Evolutionary conservation across 2,888 invertebrate genomes (phyloP).

Genomic region (Chymomyza caudatula): DNA sequence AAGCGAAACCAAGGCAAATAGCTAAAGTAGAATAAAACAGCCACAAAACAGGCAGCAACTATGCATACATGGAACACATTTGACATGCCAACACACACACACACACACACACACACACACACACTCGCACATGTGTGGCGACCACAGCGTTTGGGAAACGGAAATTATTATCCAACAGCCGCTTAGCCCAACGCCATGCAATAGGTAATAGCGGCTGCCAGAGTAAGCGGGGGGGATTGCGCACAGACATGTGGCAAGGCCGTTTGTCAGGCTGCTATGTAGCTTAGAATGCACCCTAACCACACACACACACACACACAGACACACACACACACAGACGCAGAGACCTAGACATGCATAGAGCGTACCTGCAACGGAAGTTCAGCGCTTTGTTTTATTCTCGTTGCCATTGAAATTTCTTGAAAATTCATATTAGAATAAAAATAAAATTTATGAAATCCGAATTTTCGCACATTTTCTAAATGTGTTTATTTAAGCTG

Average conservation of each 20-base stretch:
- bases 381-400: conserved; percentile 27
- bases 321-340: background rate
- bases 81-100: background rate
- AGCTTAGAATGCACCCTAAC: background rate
- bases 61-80: too few relatives aligned
- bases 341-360: background rate
- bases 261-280: background rate
- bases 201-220: background rate
- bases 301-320: conserved; percentile 18
- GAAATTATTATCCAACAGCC: conserved; percentile 34
- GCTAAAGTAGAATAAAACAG: background rate
- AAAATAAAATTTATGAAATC: background rate
- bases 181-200: background rate
- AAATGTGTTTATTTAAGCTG: too few relatives aligned
- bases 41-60: background rate
- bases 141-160: conserved; percentile 22
- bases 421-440: background rate
- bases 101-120: background rate
- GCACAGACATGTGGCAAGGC: background rate
- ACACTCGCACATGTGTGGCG: background rate
- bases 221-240: background rate
- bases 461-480: too few relatives aligned
- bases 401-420: background rate
- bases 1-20: background rate
- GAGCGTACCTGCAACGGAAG: conserved; percentile 11